Conservation (phyloP, 2,888 invertebrate species). For the Diploptera punctata region DNA sequence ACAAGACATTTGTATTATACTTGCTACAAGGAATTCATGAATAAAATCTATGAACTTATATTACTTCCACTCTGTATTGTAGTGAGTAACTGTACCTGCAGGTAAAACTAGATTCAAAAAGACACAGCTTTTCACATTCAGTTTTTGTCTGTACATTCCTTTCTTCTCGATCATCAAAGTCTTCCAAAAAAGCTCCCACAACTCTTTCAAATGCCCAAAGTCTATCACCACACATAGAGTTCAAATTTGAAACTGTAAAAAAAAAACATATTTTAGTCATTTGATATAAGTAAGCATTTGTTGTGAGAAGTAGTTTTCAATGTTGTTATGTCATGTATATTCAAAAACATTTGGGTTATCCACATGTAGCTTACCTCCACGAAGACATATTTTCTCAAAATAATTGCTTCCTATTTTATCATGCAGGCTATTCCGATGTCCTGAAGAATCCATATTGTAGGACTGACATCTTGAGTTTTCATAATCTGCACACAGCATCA, state of each 20-base stretch:
- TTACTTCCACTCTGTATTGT: too few relatives aligned
- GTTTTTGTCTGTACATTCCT: slow-evolving; percentile 52
- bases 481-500: slow-evolving; percentile 55
- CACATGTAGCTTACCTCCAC: slow-evolving; percentile 52
- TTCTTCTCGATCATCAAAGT: slow-evolving; percentile 54
- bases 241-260: slow-evolving; percentile 51
- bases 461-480: slow-evolving; percentile 53
- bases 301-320: too few relatives aligned
- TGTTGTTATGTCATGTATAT: too few relatives aligned
- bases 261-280: background rate
- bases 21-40: too few relatives aligned
- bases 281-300: too few relatives aligned
- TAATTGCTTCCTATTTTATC: slow-evolving; percentile 53
- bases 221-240: slow-evolving; percentile 54
- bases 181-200: slow-evolving; percentile 55
- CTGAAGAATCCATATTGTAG: slow-evolving; percentile 52
- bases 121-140: slow-evolving; percentile 58
- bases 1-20: too few relatives aligned
- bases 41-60: too few relatives aligned
- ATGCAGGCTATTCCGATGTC: slow-evolving; percentile 50
- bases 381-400: slow-evolving; percentile 55
- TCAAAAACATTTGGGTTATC: too few relatives aligned
- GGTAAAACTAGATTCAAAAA: slow-evolving; percentile 58
- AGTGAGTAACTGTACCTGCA: too few relatives aligned
- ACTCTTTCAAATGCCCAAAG: slow-evolving; percentile 61